These are phyloP conservation scores for Pogoniulus pusillus DNA, from an alignment of 2,797 vertebrate species.

Conservation along the genomic window DNA sequence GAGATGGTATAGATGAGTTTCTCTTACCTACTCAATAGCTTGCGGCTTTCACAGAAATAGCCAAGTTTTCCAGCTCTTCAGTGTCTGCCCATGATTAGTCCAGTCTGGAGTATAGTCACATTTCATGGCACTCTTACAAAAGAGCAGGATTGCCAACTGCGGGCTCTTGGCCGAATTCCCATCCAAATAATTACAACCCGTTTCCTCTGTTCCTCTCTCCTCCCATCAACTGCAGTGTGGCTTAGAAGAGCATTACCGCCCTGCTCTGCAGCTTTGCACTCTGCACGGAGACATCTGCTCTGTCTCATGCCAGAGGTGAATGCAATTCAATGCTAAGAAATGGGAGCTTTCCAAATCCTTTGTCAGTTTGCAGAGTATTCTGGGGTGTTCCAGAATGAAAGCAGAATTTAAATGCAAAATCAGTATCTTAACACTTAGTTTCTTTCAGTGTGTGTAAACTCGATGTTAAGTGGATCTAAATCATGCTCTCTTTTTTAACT, in stretches of 20 bases:
- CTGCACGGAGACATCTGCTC: conserved; percentile 3
- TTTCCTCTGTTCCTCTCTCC: background rate
- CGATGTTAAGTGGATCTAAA: background rate
- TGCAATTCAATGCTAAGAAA: background rate
- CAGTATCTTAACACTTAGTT: background rate
- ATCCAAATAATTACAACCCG: conserved; percentile 22
- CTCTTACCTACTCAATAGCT: background rate
- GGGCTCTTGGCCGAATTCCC: background rate
- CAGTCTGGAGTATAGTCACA: background rate
- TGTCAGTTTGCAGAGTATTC: background rate
- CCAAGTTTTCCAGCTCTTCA: background rate
- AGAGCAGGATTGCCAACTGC: background rate
- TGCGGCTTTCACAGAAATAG: background rate
- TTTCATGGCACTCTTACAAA: background rate
- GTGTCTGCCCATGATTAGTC: background rate
- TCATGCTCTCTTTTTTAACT: background rate
- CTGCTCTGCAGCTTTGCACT: background rate
- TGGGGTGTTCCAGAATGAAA: background rate
- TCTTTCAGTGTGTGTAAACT: background rate
- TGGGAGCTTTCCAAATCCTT: background rate
- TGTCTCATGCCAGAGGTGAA: background rate
- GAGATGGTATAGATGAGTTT: background rate
- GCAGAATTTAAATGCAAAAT: background rate
- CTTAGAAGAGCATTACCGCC: background rate
- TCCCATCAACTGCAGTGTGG: background rate